Evolutionary conservation across 2,113 vertebrate genomes (phyloP).

Genomic region (Albula goreensis): DNA sequence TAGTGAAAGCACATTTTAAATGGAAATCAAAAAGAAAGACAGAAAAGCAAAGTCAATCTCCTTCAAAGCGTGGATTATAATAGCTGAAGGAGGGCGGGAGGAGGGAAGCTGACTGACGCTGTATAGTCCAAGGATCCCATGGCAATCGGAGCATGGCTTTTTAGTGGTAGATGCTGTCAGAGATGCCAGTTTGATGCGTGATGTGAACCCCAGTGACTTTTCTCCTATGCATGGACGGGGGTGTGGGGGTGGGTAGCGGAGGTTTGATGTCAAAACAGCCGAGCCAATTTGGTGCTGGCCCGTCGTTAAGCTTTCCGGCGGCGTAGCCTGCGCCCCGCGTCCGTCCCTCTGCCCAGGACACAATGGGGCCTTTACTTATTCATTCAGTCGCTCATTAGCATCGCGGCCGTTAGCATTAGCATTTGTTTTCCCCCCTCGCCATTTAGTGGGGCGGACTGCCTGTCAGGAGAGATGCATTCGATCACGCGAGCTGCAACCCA

Average conservation of each 20-base stretch:
- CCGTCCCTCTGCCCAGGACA: conserved; percentile 29
- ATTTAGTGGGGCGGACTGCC: conserved; percentile 50
- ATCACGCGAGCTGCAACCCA: conserved; percentile 50
- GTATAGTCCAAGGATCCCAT: conserved; percentile 58
- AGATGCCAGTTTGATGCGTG: conserved; percentile 69
- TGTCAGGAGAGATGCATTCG: conserved; percentile 45
- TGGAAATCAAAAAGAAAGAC: background rate
- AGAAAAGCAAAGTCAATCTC: background rate
- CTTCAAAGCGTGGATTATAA: background rate
- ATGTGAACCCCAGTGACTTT: conserved; percentile 61
- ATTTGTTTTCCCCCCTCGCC: conserved; percentile 43
- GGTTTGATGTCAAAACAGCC: conserved; percentile 22
- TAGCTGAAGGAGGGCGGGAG: background rate
- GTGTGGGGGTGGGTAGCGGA: conserved; percentile 41
- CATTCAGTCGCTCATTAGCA: conserved; percentile 59
- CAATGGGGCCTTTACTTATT: conserved; percentile 51
- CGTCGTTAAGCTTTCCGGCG: conserved; percentile 15
- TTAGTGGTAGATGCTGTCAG: conserved; percentile 60
- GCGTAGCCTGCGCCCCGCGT: conserved; percentile 10
- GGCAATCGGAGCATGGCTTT: conserved; percentile 69
- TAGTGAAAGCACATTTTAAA: background rate
- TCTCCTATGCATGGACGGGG: conserved; percentile 53
- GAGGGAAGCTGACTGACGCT: conserved; percentile 42
- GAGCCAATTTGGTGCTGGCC: conserved; percentile 40
- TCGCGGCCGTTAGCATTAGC: conserved; percentile 56